Conservation (phyloP, 1,140 invertebrate species). For the Ips typographus region DNA sequence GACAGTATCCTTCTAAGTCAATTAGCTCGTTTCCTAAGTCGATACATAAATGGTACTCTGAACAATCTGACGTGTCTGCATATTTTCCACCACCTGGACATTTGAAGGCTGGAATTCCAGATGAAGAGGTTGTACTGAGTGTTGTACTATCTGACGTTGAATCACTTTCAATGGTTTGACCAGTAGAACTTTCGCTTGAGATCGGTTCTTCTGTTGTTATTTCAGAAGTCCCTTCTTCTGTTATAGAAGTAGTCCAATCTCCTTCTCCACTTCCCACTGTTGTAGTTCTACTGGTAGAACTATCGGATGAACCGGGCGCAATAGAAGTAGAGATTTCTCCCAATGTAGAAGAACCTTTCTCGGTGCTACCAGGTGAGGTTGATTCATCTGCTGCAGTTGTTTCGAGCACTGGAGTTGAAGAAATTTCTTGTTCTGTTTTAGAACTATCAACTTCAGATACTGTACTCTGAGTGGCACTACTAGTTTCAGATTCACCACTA, state of each 20-base stretch:
- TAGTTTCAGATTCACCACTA: no score
- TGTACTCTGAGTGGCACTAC: no score
- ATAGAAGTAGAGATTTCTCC: no score
- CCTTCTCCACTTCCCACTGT: not conserved
- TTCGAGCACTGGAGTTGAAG: no score
- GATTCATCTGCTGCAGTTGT: no score
- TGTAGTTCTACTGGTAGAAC: no score
- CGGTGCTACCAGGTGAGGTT: no score
- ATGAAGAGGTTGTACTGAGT: not conserved
- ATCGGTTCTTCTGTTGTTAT: not conserved
- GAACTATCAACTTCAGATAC: no score
- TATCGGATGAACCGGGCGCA: no score
- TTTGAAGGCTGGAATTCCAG: constrained; percentile 9
- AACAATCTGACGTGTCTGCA: constrained; percentile 40
- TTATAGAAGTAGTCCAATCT: not conserved
- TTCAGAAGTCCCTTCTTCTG: not conserved
- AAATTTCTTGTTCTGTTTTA: no score
- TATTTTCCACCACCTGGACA: constrained; percentile 40
- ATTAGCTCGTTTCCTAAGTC: constrained; percentile 27
- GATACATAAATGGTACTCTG: constrained; percentile 41
- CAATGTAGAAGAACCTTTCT: no score
- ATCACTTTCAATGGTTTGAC: not conserved
- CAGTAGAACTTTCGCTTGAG: not conserved
- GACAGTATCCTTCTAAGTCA: constrained; percentile 37
- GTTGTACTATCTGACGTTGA: constrained; percentile 1